These are phyloP conservation scores for Andinoacara biseriatus DNA, from an alignment of 2,113 vertebrate species.

Conservation along the genomic window DNA sequence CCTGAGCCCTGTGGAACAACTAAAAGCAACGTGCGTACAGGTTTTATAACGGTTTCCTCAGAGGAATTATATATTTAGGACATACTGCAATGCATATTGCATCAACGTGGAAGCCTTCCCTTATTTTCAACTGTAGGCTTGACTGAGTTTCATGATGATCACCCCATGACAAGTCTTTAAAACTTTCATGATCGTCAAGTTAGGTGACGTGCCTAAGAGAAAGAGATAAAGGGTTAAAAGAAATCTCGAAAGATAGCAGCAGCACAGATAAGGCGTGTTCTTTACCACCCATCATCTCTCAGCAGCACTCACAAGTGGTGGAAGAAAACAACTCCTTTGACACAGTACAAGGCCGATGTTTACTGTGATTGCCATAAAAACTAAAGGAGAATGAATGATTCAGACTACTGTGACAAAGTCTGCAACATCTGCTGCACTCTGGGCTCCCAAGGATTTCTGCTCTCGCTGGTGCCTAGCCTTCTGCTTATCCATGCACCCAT, in stretches of 20 bases:
- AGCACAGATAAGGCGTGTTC: background rate
- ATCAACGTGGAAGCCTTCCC: constrained; percentile 23
- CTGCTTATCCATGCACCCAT: constrained; percentile 43
- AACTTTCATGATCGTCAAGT: constrained; percentile 32
- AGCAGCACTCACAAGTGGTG: constrained; percentile 9
- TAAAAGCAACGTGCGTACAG: background rate
- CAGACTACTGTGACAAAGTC: constrained; percentile 36
- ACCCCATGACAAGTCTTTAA: constrained; percentile 19
- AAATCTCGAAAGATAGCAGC: background rate
- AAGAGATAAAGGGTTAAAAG: constrained; percentile 13
- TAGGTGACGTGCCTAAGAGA: background rate
- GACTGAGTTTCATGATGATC: constrained; percentile 8
- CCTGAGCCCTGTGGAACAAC: background rate
- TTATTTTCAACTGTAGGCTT: constrained; percentile 28
- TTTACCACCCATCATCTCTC: constrained; percentile 33
- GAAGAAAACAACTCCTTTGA: constrained; percentile 29
- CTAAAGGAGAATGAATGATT: constrained; percentile 59
- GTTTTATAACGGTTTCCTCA: constrained; percentile 8
- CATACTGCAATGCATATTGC: constrained; percentile 40
- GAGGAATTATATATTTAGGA: constrained; percentile 46
- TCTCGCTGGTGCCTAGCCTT: constrained; percentile 11
- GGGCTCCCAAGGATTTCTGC: constrained; percentile 21
- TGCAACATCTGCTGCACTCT: constrained; percentile 30
- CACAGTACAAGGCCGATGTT: constrained; percentile 32
- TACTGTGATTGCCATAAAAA: constrained; percentile 43